Percentiles rank a stretch among this genome's conserved stretches.
These are phyloP conservation scores for Saccostrea cuccullata DNA, from an alignment of 1,140 invertebrate species.

Conservation along the genomic window DNA sequence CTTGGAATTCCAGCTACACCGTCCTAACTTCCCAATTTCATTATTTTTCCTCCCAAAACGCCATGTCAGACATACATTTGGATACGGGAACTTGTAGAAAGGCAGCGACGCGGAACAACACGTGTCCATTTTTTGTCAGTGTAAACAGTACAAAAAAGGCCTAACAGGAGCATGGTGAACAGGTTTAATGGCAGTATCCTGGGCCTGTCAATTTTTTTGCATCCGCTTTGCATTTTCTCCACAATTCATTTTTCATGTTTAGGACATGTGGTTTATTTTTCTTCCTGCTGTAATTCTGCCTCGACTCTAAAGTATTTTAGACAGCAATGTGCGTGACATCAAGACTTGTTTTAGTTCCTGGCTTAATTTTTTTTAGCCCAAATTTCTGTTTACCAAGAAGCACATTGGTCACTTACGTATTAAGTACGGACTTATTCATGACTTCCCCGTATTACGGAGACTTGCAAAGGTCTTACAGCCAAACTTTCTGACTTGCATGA, in stretches of 20 bases:
- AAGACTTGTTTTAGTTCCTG: not conserved
- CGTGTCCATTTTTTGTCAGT: slow-evolving; percentile 27
- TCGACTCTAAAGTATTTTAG: not conserved
- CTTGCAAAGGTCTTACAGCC: not conserved
- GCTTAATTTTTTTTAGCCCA: not conserved
- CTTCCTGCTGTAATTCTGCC: not conserved
- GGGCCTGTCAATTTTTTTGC: slow-evolving; percentile 27
- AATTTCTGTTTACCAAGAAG: no score
- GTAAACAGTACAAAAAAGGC: slow-evolving; percentile 23
- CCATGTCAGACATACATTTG: slow-evolving; percentile 8
- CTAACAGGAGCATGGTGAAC: not conserved
- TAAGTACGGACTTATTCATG: not conserved
- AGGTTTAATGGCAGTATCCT: slow-evolving; percentile 18
- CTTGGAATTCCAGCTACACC: not conserved
- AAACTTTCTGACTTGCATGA: not conserved
- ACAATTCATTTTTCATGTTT: slow-evolving; percentile 5
- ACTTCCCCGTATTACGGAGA: not conserved
- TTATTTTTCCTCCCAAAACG: not conserved
- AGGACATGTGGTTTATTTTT: not conserved
- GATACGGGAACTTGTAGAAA: slow-evolving; percentile 35
- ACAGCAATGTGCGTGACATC: not conserved
- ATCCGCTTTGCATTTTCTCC: not conserved
- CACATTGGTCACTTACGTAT: no score
- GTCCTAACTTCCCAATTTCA: not conserved
- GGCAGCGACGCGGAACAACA: not conserved